phyloP scores from a whole-genome alignment of 2,113 vertebrate genomes.

The Martes martes region DNA sequence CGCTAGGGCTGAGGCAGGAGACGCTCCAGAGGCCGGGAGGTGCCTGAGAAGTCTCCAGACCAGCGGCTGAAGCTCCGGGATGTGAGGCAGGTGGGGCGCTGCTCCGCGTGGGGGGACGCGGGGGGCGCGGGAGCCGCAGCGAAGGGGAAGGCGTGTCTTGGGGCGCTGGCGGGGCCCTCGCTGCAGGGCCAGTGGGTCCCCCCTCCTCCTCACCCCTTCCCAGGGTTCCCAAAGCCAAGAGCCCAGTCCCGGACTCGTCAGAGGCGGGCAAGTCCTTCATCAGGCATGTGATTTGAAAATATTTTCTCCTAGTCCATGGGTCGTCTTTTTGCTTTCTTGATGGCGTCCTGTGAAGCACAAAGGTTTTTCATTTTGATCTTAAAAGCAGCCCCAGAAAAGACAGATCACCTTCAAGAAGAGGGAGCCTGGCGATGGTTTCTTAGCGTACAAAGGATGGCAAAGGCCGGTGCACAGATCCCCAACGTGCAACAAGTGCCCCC shows the following conservation, averaged over 20 bases:
- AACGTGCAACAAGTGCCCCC: rapidly evolving
- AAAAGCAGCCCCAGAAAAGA: background rate
- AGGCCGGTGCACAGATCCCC: background rate
- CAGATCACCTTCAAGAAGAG: background rate
- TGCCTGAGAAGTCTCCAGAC: rapidly evolving
- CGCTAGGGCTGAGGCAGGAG: background rate
- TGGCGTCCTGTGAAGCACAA: background rate
- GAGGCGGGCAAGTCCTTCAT: rapidly evolving
- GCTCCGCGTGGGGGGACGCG: too few relatives aligned
- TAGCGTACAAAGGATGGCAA: rapidly evolving
- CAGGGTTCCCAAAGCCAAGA: rapidly evolving
- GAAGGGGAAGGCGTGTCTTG: background rate
- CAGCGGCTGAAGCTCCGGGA: background rate
- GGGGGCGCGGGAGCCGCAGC: rapidly evolving
- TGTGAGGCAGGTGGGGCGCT: rapidly evolving
- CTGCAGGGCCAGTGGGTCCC: background rate
- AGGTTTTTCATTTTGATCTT: background rate
- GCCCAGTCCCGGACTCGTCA: background rate
- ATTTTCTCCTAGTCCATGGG: background rate
- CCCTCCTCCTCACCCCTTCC: background rate
- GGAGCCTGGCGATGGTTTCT: background rate
- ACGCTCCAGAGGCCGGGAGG: rapidly evolving
- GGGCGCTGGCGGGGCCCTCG: rapidly evolving
- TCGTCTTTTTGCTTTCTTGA: background rate
- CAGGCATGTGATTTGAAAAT: background rate